Base-by-base conservation (phyloP, 2,888 invertebrate species). In the Phengaris alcon region DNA sequence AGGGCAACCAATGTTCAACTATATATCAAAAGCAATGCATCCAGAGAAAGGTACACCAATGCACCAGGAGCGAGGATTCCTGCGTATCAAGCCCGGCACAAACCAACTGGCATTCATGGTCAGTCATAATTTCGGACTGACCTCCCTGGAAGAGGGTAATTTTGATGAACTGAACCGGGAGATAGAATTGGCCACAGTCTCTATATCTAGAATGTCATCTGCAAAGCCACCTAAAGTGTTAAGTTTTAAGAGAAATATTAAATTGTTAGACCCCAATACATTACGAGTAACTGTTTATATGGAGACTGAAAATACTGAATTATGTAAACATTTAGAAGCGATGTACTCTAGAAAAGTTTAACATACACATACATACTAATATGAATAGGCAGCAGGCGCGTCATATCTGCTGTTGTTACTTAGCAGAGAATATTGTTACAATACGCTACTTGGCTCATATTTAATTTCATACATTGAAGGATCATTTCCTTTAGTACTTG, bases 1-100 rank as follows among this genome's bases (percentile, higher is more conserved):
- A 84, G 95, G 95, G 10, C 95, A 95, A 79, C 95, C 95, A 0
- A 91, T 95, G 88, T 89, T 95, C 48, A 95, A 94, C 82, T 95
- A 92, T 80, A 81, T 83, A 3, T 94, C 95, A 0, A 86, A 85
- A 75, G 94, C 95, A 0, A 93, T 88, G 82, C 90, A 95, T 79
- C 93, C 94, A 0, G 90, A 90, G 51, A 94, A 89, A 54, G 89
- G 91, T 51, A 90, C 85, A 3, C 94, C 95, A 0, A 94, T 95
- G 95, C 95, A 96, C 81, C 90, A 94, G 74, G 96, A 96, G 82
- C 84, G 93, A 59, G 96, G 96, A 0, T 95, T 95, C 82, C 82
- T 96, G 7, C 91, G 94, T 74, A 91, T 95, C 70, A 93, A 94
- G 68, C 94, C 95, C 0, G 93, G 90, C 10, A 93, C 94, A 0